These are phyloP conservation scores for Salvator merianae DNA, from an alignment of 2,113 vertebrate species.

Conservation along the genomic window DNA sequence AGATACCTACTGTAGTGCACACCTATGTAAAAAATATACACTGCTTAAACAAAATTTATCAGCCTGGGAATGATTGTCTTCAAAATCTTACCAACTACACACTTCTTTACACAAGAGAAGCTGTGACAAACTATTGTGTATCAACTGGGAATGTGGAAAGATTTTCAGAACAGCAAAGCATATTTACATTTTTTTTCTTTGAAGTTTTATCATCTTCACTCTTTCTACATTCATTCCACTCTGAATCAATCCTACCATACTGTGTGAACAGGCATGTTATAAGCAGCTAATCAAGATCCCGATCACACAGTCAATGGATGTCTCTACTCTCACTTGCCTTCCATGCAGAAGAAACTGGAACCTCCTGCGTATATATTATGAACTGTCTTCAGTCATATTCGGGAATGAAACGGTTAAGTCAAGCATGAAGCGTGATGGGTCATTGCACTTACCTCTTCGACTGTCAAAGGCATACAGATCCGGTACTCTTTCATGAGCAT, in stretches of 20 bases:
- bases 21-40: rapidly evolving
- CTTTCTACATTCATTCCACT: constrained; percentile 1
- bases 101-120: constrained; percentile 19
- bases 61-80: background rate
- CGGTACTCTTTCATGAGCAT: constrained; percentile 98
- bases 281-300: background rate
- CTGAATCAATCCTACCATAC: constrained; percentile 27
- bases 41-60: background rate
- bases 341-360: constrained; percentile 50
- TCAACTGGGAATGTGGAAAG: background rate
- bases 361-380: background rate
- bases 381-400: constrained; percentile 33
- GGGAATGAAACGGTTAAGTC: background rate
- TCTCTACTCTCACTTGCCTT: constrained; percentile 40
- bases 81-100: background rate
- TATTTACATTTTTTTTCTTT: constrained; percentile 26
- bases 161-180: constrained; percentile 14
- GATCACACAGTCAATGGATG: constrained; percentile 18
- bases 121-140: background rate
- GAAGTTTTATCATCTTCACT: constrained; percentile 6
- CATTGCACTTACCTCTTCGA: constrained; percentile 89
- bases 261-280: background rate
- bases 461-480: constrained; percentile 97
- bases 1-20: background rate
- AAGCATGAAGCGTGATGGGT: background rate